Evolutionary conservation across 1,140 invertebrate species (phyloP).

Genomic region (Cydia amplana): DNA sequence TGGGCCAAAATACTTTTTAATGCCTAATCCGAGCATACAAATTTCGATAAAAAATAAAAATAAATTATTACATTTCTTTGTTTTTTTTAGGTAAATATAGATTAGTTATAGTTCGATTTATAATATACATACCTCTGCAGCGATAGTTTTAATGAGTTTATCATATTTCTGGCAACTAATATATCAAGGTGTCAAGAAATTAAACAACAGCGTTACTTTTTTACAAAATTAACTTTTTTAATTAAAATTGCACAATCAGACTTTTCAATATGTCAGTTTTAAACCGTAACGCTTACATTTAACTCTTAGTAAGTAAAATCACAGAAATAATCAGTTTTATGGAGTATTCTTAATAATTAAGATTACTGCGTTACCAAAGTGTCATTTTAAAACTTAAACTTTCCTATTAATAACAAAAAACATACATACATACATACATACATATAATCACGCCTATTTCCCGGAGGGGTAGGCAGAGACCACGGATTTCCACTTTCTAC

Average conservation of each 20-base stretch:
- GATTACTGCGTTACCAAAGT: conserved; percentile 1
- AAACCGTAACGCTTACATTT: conserved; percentile 4
- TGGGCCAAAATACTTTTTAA: no score
- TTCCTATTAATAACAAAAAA: conserved; percentile 11
- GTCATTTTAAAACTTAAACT: neutral
- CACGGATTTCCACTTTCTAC: no score
- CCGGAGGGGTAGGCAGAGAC: no score
- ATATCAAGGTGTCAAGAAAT: conserved; percentile 1
- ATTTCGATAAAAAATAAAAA: no score
- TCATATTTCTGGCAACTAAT: conserved; percentile 1
- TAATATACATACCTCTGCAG: conserved; percentile 3
- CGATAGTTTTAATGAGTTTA: neutral
- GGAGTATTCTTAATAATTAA: conserved; percentile 1
- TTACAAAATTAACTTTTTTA: neutral
- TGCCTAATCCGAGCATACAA: no score
- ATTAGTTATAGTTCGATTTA: neutral
- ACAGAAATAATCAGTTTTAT: neutral
- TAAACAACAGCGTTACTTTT: conserved; percentile 4
- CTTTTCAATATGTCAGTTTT: conserved; percentile 4
- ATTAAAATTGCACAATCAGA: neutral
- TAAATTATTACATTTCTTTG: no score
- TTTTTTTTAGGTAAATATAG: neutral
- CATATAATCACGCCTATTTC: no score
- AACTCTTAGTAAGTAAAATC: neutral
- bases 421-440: no score